phyloP scores from a whole-genome alignment of 2,888 invertebrate species.

The Hydropsyche betteni region DNA sequence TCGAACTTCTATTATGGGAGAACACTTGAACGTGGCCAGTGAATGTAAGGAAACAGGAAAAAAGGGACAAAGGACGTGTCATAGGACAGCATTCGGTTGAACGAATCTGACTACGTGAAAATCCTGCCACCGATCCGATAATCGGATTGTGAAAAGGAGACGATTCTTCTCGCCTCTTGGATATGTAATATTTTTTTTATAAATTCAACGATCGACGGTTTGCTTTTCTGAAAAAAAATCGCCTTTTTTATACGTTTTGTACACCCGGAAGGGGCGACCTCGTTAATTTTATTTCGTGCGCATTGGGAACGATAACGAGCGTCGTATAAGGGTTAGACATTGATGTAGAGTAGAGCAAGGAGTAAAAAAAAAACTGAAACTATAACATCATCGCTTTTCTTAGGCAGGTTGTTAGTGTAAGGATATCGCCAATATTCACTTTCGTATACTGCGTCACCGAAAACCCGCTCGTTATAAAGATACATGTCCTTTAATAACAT shows the following conservation, averaged over 20 bases:
- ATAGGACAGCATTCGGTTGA: background rate
- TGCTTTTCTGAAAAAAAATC: too few species aligned
- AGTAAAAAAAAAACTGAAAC: slow-evolving; percentile 13
- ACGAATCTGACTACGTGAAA: slow-evolving; percentile 6
- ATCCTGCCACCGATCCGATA: slow-evolving; percentile 5
- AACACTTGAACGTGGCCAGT: slow-evolving; percentile 38
- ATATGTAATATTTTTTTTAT: background rate
- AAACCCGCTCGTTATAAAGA: slow-evolving; percentile 22
- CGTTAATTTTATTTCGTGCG: slow-evolving; percentile 21
- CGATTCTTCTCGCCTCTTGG: background rate
- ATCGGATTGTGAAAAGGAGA: background rate
- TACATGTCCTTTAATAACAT: slow-evolving; percentile 20
- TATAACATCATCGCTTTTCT: slow-evolving; percentile 34
- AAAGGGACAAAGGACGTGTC: background rate
- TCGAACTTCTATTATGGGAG: slow-evolving; percentile 46
- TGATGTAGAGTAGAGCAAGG: background rate
- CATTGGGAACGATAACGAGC: slow-evolving; percentile 30
- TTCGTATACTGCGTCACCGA: background rate
- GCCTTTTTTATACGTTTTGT: background rate
- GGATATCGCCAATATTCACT: slow-evolving; percentile 42
- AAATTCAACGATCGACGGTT: too few species aligned
- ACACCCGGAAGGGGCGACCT: slow-evolving; percentile 9
- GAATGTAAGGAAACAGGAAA: background rate
- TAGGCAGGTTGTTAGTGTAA: slow-evolving; percentile 43
- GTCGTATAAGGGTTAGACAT: slow-evolving; percentile 27